Evolutionary conservation across 2,888 invertebrate genomes (phyloP).

Genomic region (Idaea dimidiata): DNA sequence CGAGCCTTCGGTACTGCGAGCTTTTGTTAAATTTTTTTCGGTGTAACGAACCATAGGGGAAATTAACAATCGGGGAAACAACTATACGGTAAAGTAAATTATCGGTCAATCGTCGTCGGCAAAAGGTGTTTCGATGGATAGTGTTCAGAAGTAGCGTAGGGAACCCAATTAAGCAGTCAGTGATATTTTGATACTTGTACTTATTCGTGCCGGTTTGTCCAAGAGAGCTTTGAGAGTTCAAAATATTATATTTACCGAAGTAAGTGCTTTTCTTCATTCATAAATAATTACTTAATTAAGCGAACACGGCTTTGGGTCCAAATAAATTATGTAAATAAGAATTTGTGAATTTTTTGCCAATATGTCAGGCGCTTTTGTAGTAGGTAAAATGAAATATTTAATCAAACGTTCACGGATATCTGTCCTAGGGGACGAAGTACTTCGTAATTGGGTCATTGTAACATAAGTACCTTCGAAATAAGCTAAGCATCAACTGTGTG

Average conservation of each 20-base stretch:
- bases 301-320: constrained; percentile 12
- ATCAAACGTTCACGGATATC: constrained; percentile 15
- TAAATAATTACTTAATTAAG: constrained; percentile 26
- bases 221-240: neutral
- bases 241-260: neutral
- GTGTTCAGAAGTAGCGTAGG: too few species aligned
- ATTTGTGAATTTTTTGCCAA: constrained; percentile 14
- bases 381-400: constrained; percentile 5
- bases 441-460: constrained; percentile 17
- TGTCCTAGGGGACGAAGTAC: constrained; percentile 12
- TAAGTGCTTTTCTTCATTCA: constrained; percentile 11
- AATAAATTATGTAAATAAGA: constrained; percentile 24
- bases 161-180: too few species aligned
- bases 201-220: neutral
- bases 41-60: too few species aligned
- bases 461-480: neutral
- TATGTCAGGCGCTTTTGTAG: constrained; percentile 13
- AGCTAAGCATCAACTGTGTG: neutral
- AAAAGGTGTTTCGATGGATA: too few species aligned
- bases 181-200: neutral
- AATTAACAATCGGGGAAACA: too few species aligned
- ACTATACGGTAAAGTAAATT: too few species aligned
- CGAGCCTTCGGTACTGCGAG: too few species aligned
- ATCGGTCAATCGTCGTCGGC: too few species aligned
- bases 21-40: too few species aligned